Base-by-base conservation (phyloP, 2,888 invertebrate species). In the Beris morrisii region DNA sequence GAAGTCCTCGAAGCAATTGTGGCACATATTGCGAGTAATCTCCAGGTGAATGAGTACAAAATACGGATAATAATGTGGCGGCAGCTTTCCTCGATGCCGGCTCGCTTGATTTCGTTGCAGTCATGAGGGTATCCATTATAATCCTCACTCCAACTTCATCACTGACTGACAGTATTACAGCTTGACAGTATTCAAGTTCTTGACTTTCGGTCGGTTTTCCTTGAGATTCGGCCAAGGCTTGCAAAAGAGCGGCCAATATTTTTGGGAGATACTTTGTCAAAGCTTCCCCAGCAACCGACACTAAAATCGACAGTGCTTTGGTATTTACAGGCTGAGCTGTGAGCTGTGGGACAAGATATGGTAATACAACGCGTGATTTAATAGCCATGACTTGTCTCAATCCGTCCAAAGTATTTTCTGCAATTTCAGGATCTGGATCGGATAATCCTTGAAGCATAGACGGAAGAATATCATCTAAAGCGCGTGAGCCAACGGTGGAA, bases 341-440 rank as follows among this genome's bases (percentile, higher is more conserved):
- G 75, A 99, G 83, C 82, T 96, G 92, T 4, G 98, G 98, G 69
- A 99, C 91, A 69, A 99, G 86, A 82, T 97, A 97, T 0, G 98
- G 98, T 72, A 99, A 83, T 65, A 98, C 97, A 0, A 95, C 96
- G 72, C 93, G 86, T 0, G 96, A 95, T 82, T 97, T 98, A 67
- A 97, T 93, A 12, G 93, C 90, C 95, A 99, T 96, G 48, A 99
- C 93, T 85, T 97, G 97, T 67, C 94, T 88, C 72, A 99, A 84
- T 22, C 98, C 99, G 79, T 99, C 98, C 70, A 99, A 84, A 9
- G 97, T 93, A 76, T 91, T 91, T 76, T 97, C 97, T 0, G 93
- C 93, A 61, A 89, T 82, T 28, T 85, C 86, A 0, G 88, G 85
- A 82, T 96, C 90, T 1, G 90, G 88, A 77, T 93, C 87, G 73